Percentiles rank a stretch among this genome's conserved stretches.
phyloP scores from a whole-genome alignment of 2,797 vertebrate species.

The Mormyrops attenuatus region DNA sequence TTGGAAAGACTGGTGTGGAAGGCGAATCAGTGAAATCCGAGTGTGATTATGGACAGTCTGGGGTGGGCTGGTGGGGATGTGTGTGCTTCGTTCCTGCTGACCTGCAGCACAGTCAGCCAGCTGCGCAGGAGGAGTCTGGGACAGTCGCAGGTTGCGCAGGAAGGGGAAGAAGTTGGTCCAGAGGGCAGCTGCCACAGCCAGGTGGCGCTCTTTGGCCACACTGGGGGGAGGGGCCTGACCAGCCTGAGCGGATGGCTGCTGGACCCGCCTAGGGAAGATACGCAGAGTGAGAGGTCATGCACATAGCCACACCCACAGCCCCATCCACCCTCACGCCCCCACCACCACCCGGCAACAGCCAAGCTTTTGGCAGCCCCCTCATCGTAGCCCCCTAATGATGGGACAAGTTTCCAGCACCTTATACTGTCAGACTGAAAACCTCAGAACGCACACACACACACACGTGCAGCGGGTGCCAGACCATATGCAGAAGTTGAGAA shows the following conservation, averaged over 20 bases:
- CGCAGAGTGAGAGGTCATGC: not conserved
- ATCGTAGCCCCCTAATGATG: not conserved
- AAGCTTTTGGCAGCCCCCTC: not conserved
- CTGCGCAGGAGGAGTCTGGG: conserved; percentile 74
- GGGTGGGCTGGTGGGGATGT: not conserved
- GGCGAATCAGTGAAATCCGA: not conserved
- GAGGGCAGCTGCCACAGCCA: conserved; percentile 79
- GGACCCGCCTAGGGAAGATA: conserved; percentile 65
- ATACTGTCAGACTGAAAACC: not conserved
- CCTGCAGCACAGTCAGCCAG: conserved; percentile 91
- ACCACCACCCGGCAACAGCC: not conserved
- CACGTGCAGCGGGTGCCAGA: not conserved
- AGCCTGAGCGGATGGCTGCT: conserved; percentile 64
- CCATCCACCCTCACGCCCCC: not conserved
- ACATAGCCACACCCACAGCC: not conserved
- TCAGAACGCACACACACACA: not conserved
- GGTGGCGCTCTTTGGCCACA: conserved; percentile 89
- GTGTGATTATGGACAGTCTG: not conserved
- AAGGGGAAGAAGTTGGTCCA: conserved; percentile 92
- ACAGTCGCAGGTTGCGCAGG: conserved; percentile 80
- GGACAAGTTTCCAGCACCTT: not conserved
- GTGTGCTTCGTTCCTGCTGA: conserved; percentile 47
- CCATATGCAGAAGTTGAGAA: not conserved
- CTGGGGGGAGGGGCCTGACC: conserved; percentile 52
- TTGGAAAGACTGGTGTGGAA: not conserved